Evolutionary conservation across 2,888 invertebrate species (phyloP), one percentile per base, ranked within the genome.

Genomic region (Calameuta filiformis): DNA sequence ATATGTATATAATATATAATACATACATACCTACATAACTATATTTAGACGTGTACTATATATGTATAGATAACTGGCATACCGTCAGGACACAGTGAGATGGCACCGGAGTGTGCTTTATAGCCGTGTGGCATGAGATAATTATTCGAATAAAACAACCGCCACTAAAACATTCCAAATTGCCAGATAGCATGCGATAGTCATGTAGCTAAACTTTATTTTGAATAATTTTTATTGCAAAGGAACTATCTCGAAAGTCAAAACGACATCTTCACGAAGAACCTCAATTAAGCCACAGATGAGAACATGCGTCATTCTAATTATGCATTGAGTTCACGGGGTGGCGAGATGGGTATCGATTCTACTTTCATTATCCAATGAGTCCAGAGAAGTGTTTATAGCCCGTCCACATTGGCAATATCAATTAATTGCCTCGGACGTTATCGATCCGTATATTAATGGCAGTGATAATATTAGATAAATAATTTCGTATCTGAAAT

Each of bases 91-190:
- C 56, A 56, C 6, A 56, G 15, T 56, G 56, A 56, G 56, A 56
- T 56, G 56, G 56, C 6, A 56, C 56, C 56, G 56, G 56, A 56
- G 23, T 9, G 56, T 56, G 23, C 56, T 56, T 56, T 56, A 56
- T 56, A 23, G 56, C 56, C 56, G 56, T 23, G 56, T 23, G 23
- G 56, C 56, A 23, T 56, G 56, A 56, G 71, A 71, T 30, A 71
- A 71, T 71, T 56, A 71, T 71, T 56, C 56, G 56, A 37, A 77
- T 75, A 74, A 75, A 75, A 77, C 75, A 73, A 33, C 31, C 31
- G 74, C 73, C 73, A 77, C 75, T 78, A 78, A 78, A 78, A 73
- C 69, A 69, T 76, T 35, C 40, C 73, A 78, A 78, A 78, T 78
- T 78, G 37, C 75, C 75, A 33, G 30, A 78, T 75, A 73, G 15